Base-by-base conservation (phyloP, 2,113 vertebrate genomes). In the Crotophaga sulcirostris region DNA sequence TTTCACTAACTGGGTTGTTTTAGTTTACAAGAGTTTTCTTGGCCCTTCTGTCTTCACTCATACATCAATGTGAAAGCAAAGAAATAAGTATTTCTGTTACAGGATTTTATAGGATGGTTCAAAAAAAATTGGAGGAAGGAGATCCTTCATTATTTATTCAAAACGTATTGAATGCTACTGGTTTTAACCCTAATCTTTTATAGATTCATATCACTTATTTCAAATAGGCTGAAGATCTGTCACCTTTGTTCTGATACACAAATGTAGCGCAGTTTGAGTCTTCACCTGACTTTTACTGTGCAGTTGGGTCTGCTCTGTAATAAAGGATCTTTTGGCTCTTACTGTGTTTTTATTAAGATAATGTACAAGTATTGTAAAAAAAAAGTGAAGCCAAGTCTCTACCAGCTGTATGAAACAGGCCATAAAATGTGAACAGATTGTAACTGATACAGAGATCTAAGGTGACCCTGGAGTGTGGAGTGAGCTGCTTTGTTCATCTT, bases 1-100 rank as follows among this genome's bases (percentile, higher is more conserved):
- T 95, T 97, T 97, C 76, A 92, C 59, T 74, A 91, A 86, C 91
- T 93, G 80, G 92, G 84, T 95, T 80, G 91, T 49, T 89, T 95
- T 86, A 67, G 58, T 87, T 95, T 68, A 52, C 54, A 62, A 84
- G 84, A 52, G 31, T 84, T 92, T 90, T 64, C 87, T 70, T 86
- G 84, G 88, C 66, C 68, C 52, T 94, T 94, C 90, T 96, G 90
- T 96, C 82, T 94, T 94, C 85, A 75, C 79, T 95, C 68, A 56
- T 68, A 74, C 56, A 88, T 94, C 95, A 87, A 3, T 55, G 52
- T 89, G 83, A 78, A 89, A 90, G 83, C 83, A 85, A 90, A 91
- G 69, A 74, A 94, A 13, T 60, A 73, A 78, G 72, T 84, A 52
- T 87, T 94, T 90, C 66, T 89, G 25, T 59, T 83, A 69, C 1